Evolutionary conservation across 2,888 invertebrate genomes (phyloP), one percentile per base, ranked within the genome.

Genomic region (Fragum fragum): DNA sequence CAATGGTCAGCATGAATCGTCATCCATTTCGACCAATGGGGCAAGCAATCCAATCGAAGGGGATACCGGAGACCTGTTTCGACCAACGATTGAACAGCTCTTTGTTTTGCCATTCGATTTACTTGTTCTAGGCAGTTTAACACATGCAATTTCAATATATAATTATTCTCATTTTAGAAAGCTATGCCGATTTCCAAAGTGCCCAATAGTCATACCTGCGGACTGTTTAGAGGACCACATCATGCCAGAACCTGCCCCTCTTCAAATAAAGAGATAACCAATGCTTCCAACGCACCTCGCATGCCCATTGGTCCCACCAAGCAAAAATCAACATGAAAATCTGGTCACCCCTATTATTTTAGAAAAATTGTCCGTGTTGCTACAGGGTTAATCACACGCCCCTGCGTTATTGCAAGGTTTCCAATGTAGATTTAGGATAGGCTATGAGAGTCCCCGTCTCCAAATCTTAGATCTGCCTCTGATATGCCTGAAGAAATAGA

Each of bases 141-240:
- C n/a, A n/a, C n/a, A n/a, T n/a, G n/a, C n/a, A n/a, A n/a, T n/a
- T n/a, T n/a, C n/a, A n/a, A n/a, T n/a, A n/a, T n/a, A n/a, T n/a
- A n/a, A n/a, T n/a, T n/a, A n/a, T n/a, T n/a, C n/a, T n/a, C n/a
- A n/a, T 14, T 14, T 6, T 9, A 39, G 39, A 39, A 14, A 14
- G 39, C 7, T 9, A 39, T 39, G 39, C 14, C 21, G 18, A 14
- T n/a, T 16, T 2, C 16, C 9, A 29, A 36, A 26, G 9, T 78
- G 78, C 18, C 39, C 21, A 18, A 39, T 69, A 73, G 39, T 16
- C 78, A 73, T 55, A 26, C 68, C 29, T 78, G 73, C 29, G 73
- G 78, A 21, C 55, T 21, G 57, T 78, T 73, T 42, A 32, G 39
- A 14, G 78, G 78, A 1, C 18, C 66, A 1, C 78, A 78, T 52